Evolutionary conservation across 2,888 invertebrate species (phyloP).

Genomic region (Synergus japonicus): DNA sequence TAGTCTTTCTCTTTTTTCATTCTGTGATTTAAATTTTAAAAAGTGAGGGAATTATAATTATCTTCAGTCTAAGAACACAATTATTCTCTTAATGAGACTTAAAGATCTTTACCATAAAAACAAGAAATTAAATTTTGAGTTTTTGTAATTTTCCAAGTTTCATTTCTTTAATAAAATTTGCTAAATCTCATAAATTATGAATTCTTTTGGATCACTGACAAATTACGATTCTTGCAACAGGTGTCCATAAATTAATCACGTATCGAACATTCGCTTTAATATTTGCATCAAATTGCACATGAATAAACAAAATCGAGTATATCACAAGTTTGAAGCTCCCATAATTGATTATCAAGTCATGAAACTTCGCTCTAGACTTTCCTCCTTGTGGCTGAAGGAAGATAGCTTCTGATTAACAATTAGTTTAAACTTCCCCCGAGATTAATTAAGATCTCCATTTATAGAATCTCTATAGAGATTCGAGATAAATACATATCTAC

Average conservation of each 20-base stretch:
- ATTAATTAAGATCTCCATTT: constrained; percentile 21
- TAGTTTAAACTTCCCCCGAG: constrained; percentile 34
- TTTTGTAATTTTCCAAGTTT: no score
- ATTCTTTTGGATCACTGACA: neutral
- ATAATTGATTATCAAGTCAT: constrained; percentile 6
- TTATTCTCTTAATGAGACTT: no score
- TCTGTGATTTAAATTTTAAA: neutral
- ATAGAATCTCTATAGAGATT: constrained; percentile 15
- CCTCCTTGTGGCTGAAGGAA: constrained; percentile 35
- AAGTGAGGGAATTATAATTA: neutral
- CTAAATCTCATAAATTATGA: constrained; percentile 2
- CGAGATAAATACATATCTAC: constrained; percentile 17
- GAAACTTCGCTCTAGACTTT: constrained; percentile 46
- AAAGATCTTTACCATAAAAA: no score
- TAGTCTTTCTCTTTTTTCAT: neutral
- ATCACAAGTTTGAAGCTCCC: neutral
- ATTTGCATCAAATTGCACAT: neutral
- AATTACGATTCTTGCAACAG: neutral
- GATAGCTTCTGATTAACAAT: constrained; percentile 49
- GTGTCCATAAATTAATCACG: constrained; percentile 8
- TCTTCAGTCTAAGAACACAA: no score
- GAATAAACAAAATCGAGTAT: constrained; percentile 12
- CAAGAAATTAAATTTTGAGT: no score
- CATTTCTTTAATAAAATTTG: neutral
- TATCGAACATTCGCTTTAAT: neutral